phyloP scores from a whole-genome alignment of 2,797 vertebrate species.

The Loriculus beryllinus region DNA sequence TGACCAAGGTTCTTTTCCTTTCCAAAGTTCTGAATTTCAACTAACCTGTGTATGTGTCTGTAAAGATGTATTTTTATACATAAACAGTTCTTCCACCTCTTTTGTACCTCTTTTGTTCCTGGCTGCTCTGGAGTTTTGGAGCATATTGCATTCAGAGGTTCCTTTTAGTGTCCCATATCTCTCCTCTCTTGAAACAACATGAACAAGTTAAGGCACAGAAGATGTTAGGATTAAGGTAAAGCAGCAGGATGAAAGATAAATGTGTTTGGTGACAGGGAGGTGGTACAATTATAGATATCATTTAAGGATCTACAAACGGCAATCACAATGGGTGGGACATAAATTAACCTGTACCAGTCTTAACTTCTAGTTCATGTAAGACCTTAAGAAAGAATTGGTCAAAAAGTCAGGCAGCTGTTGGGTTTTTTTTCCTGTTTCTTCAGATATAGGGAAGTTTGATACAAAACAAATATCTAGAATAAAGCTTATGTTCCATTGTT shows the following conservation, averaged over 20 bases:
- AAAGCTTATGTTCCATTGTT: not conserved
- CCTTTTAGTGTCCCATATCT: not conserved
- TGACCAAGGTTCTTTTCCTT: not conserved
- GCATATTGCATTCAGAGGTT: not conserved
- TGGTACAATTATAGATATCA: not conserved
- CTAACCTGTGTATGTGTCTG: fast-evolving
- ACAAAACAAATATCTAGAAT: not conserved
- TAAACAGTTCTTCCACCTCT: not conserved
- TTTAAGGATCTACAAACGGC: not conserved
- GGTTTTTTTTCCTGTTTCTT: not conserved
- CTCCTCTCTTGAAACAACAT: not conserved
- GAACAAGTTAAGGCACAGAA: not conserved
- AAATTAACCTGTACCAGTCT: not conserved
- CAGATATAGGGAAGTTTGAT: not conserved
- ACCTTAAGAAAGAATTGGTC: not conserved
- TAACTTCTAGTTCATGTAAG: not conserved
- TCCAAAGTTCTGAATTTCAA: not conserved
- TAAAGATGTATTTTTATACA: not conserved
- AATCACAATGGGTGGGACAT: fast-evolving
- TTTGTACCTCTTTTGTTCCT: not conserved
- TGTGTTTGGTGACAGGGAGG: not conserved
- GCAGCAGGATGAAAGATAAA: not conserved
- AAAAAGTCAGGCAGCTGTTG: not conserved
- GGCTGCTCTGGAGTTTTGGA: not conserved
- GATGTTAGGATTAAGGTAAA: not conserved